phyloP scores from a whole-genome alignment of 2,797 vertebrate species.

The Danio choprae region DNA sequence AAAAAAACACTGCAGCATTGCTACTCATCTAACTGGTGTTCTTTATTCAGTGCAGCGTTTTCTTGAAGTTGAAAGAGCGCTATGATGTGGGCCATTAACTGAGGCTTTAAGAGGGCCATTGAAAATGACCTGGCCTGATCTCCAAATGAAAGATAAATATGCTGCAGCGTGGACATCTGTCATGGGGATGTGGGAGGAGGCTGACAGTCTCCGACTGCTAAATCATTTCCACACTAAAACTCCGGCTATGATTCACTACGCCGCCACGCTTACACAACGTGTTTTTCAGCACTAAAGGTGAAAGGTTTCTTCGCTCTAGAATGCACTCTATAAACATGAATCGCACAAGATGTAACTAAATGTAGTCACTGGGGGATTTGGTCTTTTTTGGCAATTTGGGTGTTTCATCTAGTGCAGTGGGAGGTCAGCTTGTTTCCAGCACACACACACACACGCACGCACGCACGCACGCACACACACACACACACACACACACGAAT shows the following conservation, averaged over 20 bases:
- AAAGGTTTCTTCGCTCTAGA: not conserved
- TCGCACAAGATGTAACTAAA: slow-evolving; percentile 17
- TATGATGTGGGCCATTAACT: slow-evolving; percentile 56
- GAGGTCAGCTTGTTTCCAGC: slow-evolving; percentile 41
- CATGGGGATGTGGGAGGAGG: slow-evolving; percentile 41
- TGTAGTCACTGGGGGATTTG: slow-evolving; percentile 8
- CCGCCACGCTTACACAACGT: slow-evolving; percentile 9
- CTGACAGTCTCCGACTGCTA: slow-evolving; percentile 29
- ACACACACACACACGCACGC: slow-evolving; percentile 29
- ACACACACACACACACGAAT: slow-evolving; percentile 28
- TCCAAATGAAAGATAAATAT: slow-evolving; percentile 57
- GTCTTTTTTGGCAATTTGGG: slow-evolving; percentile 16
- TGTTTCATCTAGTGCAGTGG: slow-evolving; percentile 28
- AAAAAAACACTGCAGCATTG: too few species aligned
- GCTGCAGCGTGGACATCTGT: slow-evolving; percentile 44
- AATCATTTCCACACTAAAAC: slow-evolving; percentile 49
- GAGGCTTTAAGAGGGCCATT: slow-evolving; percentile 52
- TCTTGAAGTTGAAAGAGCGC: slow-evolving; percentile 33
- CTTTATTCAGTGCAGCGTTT: slow-evolving; percentile 26
- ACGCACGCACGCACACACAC: slow-evolving; percentile 32
- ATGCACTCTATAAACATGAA: slow-evolving; percentile 24
- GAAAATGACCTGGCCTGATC: slow-evolving; percentile 54
- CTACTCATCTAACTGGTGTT: not conserved
- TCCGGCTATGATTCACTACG: slow-evolving; percentile 37
- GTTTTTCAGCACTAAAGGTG: slow-evolving; percentile 7